Evolutionary conservation across 2,888 invertebrate genomes (phyloP), one percentile per base, ranked within the genome.

Genomic region (Cantharis rustica): DNA sequence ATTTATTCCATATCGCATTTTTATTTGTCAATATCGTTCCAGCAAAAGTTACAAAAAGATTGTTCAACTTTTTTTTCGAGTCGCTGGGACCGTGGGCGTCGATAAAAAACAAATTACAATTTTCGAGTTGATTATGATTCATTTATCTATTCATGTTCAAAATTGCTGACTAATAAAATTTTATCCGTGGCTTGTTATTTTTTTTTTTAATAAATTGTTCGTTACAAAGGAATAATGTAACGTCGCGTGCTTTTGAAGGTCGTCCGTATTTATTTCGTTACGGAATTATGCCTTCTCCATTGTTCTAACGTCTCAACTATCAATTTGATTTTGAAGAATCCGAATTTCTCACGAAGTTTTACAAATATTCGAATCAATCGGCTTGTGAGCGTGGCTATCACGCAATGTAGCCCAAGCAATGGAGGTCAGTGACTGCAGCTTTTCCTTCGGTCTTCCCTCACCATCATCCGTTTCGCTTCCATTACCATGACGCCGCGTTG

Each of bases 391-490:
- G 68, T 76, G 72, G 75, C 78, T 78, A 84, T 85, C 85, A 85
- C 84, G 85, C 85, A 84, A 85, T 84, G 82, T 83, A 82, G 83
- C 83, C 83, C 83, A 84, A 81, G 81, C 84, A 82, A 84, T 84
- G 81, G 84, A 85, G 85, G 85, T 86, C 85, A 86, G 85, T 86
- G 85, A 86, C 85, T 85, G 86, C 84, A 81, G 80, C 76, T 75
- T 78, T 79, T 80, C 76, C 80, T 77, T 81, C 76, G 80, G 75
- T 75, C 74, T 75, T 76, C 78, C 80, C 78, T 80, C 78, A 75
- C 79, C 77, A 71, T 77, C 77, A 71, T 77, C 77, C 77, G 76
- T 77, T 80, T 62, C 78, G 79, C 82, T 81, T 81, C 79, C 81
- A 80, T 81, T 79, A 82, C 81, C 83, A 80, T 82, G 80, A 81